Base-by-base conservation (phyloP, 2,113 vertebrate genomes). In the Perca fluviatilis region DNA sequence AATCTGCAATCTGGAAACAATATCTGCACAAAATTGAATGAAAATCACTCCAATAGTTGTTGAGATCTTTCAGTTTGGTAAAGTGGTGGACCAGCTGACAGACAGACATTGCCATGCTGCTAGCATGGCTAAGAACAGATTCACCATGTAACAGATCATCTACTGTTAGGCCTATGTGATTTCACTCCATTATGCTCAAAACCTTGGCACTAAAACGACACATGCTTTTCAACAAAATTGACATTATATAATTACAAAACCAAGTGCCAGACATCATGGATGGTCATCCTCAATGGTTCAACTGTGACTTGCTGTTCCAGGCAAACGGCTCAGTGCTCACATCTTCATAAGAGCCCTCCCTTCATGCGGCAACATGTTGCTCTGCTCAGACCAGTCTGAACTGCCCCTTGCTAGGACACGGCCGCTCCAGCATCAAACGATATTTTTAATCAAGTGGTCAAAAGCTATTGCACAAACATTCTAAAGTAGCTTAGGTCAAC, bases 401-500 rank as follows among this genome's bases (percentile, higher is more conserved):
- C 95, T 91, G 92, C 93, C 93, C 79, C 83, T 89, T 27, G 58
- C 85, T 82, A 84, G 93, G 92, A 92, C 91, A 84, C 74, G 80
- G 91, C 76, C 77, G 84, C 86, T 88, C 65, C 75, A 49, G 93
- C 95, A 95, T 95, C 95, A 95, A 96, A 96, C 92, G 84, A 86
- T 94, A 94, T 95, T 95, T 96, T 95, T 96, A 95, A 96, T 95
- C 93, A 95, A 96, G 94, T 88, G 95, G 95, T 96, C 94, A 93
- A 93, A 94, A 93, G 93, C 92, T 89, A 95, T 95, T 95, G 94
- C 95, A 92, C 92, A 96, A 96, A 96, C 95, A 96, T 95, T 95
- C 94, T 94, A 95, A 96, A 96, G 95, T 96, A 95, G 95, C 95
- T 96, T 95, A 95, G 86, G 88, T 96, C 95, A 96, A 96, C 95